Base-by-base conservation (phyloP, 2,797 vertebrate species). In the Trichosurus vulpecula region DNA sequence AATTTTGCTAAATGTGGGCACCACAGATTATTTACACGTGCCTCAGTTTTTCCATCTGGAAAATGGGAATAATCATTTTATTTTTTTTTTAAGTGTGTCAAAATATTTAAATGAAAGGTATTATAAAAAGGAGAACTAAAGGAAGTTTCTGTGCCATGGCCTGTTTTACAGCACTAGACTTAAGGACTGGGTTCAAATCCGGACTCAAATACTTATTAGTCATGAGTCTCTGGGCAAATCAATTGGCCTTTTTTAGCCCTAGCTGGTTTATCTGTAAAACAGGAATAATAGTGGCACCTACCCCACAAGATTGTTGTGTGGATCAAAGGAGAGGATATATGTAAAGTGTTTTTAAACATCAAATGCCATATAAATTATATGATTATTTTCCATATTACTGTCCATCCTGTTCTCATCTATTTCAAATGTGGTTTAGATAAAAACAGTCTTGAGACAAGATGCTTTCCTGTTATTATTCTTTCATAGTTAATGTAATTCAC, bases 51-150 rank as follows among this genome's bases (percentile, higher is more conserved):
- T 93, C 54, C 25, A 16, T 54, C 41, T 92, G 55, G 90, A 96
- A 90, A 96, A 57, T 95, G 54, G 56, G 54, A 11, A 92, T 53
- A 95, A 58, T 93, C 89, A 56, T 92, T 94, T 96, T 95, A 58
- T 89, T 95, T 94, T 47, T 57, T 90, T 95, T 94, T 58, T 35
- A 96, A 35, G 74, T 93, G 4, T 8, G 87, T 96, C 57, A 55
- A 92, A 58, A 93, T 92, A 89, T 58, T 92, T 92, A 91, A 41
- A 93, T 91, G 47, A 89, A 93, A 93, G 66, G 4, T 6, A 51
- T 12, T 94, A 87, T 47, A 31, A 93, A 54, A 31, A 81, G 52
- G 31, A 81, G 41, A 47, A 47, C 22, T 94, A 47, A 31, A 93
- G 94, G 90, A 92, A 54, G 90, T 30, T 58, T 16, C 12, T 52